Evolutionary conservation across 2,113 vertebrate species (phyloP).

Genomic region (Catharus minimus): DNA sequence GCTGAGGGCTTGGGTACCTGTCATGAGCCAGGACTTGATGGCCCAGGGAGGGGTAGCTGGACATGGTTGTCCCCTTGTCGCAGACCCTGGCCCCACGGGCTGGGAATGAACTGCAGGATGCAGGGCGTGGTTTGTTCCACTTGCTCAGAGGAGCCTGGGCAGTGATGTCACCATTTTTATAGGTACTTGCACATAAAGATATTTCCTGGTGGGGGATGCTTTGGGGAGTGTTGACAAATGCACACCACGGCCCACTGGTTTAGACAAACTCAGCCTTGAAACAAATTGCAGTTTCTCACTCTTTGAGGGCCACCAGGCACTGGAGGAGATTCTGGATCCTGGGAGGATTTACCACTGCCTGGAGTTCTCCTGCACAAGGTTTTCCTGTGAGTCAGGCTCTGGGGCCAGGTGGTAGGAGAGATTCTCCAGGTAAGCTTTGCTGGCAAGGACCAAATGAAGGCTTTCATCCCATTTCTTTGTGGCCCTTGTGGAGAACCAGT

Average conservation of each 20-base stretch:
- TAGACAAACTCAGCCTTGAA: background rate
- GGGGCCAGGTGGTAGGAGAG: background rate
- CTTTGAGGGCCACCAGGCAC: background rate
- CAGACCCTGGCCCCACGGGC: background rate
- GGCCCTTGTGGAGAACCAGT: background rate
- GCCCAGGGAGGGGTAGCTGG: background rate
- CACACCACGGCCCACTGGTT: background rate
- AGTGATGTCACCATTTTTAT: slow-evolving; percentile 15
- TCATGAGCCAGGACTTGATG: background rate
- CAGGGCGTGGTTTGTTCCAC: background rate
- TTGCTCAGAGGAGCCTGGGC: background rate
- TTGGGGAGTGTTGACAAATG: background rate
- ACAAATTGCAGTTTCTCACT: background rate
- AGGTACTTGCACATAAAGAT: slow-evolving; percentile 9
- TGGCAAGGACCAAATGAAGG: background rate
- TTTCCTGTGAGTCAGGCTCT: background rate
- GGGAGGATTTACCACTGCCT: background rate
- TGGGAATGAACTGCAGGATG: background rate
- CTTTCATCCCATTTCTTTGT: background rate
- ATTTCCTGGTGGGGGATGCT: background rate
- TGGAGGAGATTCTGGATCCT: background rate
- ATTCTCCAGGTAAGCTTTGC: background rate
- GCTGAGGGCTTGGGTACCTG: background rate
- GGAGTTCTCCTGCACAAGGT: background rate
- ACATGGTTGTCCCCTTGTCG: background rate